Evolutionary conservation across 1,140 invertebrate genomes (phyloP).

Genomic region (Ips typographus): DNA sequence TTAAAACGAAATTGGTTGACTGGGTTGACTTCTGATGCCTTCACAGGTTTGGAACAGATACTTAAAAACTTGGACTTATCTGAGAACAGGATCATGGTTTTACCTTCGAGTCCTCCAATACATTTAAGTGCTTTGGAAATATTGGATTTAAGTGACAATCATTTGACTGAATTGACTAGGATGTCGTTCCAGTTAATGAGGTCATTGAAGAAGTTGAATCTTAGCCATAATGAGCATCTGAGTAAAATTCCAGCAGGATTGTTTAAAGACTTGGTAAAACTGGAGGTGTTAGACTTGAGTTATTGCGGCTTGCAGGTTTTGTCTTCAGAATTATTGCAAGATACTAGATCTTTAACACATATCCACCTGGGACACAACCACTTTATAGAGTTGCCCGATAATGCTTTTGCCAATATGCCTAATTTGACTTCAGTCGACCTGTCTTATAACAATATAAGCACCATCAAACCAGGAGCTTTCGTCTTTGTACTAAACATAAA

Average conservation of each 20-base stretch:
- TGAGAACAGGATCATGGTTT: conserved; percentile 71
- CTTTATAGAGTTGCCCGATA: conserved; percentile 69
- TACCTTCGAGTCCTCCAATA: conserved; percentile 63
- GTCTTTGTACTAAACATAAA: conserved; percentile 69
- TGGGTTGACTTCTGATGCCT: conserved; percentile 70
- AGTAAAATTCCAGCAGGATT: conserved; percentile 59
- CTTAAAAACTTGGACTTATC: conserved; percentile 72
- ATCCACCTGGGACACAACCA: conserved; percentile 69
- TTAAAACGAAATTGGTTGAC: conserved; percentile 77
- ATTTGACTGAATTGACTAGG: conserved; percentile 67
- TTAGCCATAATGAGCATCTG: conserved; percentile 75
- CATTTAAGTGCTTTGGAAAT: conserved; percentile 65
- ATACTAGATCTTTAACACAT: conserved; percentile 63
- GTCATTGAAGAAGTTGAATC: conserved; percentile 70
- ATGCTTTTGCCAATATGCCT: conserved; percentile 69
- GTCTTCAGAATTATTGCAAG: conserved; percentile 69
- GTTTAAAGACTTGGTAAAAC: conserved; percentile 60
- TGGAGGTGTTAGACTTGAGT: conserved; percentile 73
- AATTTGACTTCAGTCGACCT: conserved; percentile 73
- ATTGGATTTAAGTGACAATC: conserved; percentile 78
- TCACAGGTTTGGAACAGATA: conserved; percentile 71
- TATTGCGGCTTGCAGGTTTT: conserved; percentile 69
- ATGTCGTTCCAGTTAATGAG: conserved; percentile 70
- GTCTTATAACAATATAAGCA: conserved; percentile 74
- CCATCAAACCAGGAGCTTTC: conserved; percentile 69